A percentile compares a stretch with the other conserved stretches of the same genome.
Evolutionary conservation across 2,797 vertebrate genomes (phyloP).

Genomic region (Enteromius fasciolatus): DNA sequence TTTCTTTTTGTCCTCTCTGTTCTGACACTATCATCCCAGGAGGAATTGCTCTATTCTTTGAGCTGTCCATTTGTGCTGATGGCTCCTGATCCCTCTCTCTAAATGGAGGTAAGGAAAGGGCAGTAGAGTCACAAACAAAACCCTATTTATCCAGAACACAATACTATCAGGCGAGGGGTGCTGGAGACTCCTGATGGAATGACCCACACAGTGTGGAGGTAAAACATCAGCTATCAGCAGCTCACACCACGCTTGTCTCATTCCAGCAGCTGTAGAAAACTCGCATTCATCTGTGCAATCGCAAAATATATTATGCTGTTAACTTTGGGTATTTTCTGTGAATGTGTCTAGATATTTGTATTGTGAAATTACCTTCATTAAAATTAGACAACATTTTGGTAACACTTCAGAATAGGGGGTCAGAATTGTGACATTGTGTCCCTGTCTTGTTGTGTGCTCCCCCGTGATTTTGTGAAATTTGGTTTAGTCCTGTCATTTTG

Average conservation of each 20-base stretch:
- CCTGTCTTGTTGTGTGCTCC: too few relatives aligned
- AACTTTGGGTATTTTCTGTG: neutral
- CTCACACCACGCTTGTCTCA: neutral
- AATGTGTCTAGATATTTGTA: neutral
- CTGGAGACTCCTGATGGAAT: slow-evolving; percentile 31
- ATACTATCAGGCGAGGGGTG: slow-evolving; percentile 34
- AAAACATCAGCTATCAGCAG: slow-evolving; percentile 43
- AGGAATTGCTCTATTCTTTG: slow-evolving; percentile 43
- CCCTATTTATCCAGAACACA: slow-evolving; percentile 44
- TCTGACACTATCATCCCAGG: slow-evolving; percentile 40
- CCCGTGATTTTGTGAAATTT: too few relatives aligned
- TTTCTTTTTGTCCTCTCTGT: slow-evolving; percentile 13
- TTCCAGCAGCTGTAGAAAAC: slow-evolving; percentile 11
- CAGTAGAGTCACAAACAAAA: slow-evolving; percentile 48
- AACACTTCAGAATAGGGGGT: too few relatives aligned
- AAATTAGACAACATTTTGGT: neutral
- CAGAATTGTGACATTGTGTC: too few relatives aligned
- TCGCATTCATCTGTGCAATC: neutral
- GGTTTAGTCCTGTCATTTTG: too few relatives aligned
- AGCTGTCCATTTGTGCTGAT: slow-evolving; percentile 48
- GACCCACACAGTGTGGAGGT: slow-evolving; percentile 41
- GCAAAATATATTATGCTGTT: neutral
- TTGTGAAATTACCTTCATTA: neutral
- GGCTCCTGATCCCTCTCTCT: slow-evolving; percentile 18
- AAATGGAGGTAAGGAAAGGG: slow-evolving; percentile 50